Evolutionary conservation across 2,797 vertebrate genomes (phyloP).

Genomic region (Graptemys geographica): DNA sequence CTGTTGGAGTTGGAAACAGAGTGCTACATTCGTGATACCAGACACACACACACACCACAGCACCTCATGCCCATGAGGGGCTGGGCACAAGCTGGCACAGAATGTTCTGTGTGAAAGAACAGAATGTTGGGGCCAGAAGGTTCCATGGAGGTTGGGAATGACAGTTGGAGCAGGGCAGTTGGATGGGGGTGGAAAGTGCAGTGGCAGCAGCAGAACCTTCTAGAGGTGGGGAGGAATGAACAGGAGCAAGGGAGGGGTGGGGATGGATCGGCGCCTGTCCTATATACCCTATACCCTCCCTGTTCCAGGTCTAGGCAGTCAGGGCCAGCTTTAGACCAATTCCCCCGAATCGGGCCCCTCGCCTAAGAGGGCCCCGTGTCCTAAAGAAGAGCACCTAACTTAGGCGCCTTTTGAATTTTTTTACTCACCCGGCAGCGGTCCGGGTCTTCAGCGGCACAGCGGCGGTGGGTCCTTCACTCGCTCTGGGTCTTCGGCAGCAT

Average conservation of each 20-base stretch:
- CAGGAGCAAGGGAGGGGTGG: background rate
- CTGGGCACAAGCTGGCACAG: fast-evolving
- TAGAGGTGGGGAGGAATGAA: background rate
- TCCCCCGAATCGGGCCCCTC: too few relatives aligned
- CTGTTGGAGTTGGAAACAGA: background rate
- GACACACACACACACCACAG: background rate
- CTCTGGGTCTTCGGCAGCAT: too few relatives aligned
- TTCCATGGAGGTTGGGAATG: background rate
- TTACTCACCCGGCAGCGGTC: too few relatives aligned
- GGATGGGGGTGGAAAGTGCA: background rate
- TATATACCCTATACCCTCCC: background rate
- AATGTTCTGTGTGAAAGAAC: background rate
- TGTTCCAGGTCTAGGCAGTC: background rate
- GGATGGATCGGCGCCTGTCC: background rate
- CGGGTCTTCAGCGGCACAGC: too few relatives aligned
- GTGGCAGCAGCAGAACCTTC: background rate
- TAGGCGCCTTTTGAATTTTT: too few relatives aligned
- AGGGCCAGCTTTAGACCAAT: too few relatives aligned
- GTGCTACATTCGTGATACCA: background rate
- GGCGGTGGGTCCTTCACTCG: too few relatives aligned
- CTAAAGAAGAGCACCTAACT: too few relatives aligned
- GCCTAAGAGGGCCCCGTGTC: too few relatives aligned
- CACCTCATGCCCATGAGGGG: background rate
- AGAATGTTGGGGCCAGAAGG: background rate
- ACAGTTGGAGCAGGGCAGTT: background rate